Evolutionary conservation across 2,113 vertebrate genomes (phyloP).

Genomic region (Gambusia affinis): DNA sequence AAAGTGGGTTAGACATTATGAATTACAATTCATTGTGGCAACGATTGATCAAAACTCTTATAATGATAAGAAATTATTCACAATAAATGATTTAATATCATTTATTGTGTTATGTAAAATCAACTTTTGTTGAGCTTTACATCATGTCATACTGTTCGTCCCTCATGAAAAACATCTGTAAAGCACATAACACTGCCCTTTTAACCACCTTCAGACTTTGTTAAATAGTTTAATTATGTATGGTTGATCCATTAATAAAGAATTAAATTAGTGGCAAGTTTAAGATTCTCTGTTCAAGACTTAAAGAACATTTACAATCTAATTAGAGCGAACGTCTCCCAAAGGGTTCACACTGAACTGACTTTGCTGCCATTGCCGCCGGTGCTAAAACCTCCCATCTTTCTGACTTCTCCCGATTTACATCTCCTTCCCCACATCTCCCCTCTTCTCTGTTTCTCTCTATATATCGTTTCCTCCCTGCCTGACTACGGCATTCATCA

Average conservation of each 20-base stretch:
- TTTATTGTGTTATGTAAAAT: too few species aligned
- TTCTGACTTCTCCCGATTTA: constrained; percentile 57
- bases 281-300: constrained; percentile 37
- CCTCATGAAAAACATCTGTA: too few species aligned
- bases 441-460: constrained; percentile 27
- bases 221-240: constrained; percentile 4
- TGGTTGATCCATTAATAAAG: constrained; percentile 6
- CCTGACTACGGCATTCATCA: constrained; percentile 69
- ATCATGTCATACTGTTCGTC: too few species aligned
- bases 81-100: too few species aligned
- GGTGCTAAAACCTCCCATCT: constrained; percentile 52
- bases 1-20: too few species aligned
- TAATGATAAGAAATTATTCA: too few species aligned
- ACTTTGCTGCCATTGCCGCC: constrained; percentile 43
- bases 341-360: constrained; percentile 50
- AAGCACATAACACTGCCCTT: background rate
- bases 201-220: background rate
- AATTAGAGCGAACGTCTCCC: constrained; percentile 68
- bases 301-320: constrained; percentile 56
- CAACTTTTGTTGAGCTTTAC: too few species aligned
- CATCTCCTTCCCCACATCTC: constrained; percentile 29
- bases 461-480: constrained; percentile 32
- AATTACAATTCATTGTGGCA: too few species aligned
- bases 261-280: constrained; percentile 19
- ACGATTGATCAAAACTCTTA: too few species aligned